phyloP scores from a whole-genome alignment of 2,797 vertebrate genomes.

The Cryptoprocta ferox region DNA sequence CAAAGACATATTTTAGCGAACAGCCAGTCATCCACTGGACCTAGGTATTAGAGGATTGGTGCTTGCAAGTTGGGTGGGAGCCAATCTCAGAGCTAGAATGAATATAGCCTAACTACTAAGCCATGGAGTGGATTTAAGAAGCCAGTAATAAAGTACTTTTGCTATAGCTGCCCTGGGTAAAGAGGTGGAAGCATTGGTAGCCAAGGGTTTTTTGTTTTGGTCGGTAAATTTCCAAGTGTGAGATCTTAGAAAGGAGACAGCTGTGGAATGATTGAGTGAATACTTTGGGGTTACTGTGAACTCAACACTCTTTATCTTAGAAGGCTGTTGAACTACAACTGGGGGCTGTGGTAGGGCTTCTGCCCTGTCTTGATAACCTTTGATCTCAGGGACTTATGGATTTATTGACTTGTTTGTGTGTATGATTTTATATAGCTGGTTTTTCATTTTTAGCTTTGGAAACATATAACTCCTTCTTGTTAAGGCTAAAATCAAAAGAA shows the following conservation, averaged over 20 bases:
- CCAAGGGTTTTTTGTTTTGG: background rate
- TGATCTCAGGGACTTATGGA: background rate
- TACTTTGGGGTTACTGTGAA: background rate
- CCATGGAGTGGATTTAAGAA: background rate
- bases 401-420: background rate
- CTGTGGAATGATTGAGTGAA: background rate
- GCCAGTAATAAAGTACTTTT: background rate
- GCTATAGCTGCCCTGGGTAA: background rate
- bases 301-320: background rate
- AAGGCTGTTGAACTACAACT: background rate
- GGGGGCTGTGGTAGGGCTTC: background rate
- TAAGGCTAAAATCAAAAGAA: background rate
- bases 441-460: slow-evolving; percentile 12
- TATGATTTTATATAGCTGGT: background rate
- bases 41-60: background rate
- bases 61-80: background rate
- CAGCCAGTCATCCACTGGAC: background rate
- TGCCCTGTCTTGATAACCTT: background rate
- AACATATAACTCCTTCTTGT: background rate
- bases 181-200: background rate
- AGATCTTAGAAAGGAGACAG: background rate
- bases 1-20: background rate
- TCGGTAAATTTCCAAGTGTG: background rate
- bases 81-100: background rate
- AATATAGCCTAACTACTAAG: background rate